Percentiles rank a stretch among this genome's conserved stretches.
Evolutionary conservation across 2,888 invertebrate genomes (phyloP).

Genomic region (Acrobasis suavella): DNA sequence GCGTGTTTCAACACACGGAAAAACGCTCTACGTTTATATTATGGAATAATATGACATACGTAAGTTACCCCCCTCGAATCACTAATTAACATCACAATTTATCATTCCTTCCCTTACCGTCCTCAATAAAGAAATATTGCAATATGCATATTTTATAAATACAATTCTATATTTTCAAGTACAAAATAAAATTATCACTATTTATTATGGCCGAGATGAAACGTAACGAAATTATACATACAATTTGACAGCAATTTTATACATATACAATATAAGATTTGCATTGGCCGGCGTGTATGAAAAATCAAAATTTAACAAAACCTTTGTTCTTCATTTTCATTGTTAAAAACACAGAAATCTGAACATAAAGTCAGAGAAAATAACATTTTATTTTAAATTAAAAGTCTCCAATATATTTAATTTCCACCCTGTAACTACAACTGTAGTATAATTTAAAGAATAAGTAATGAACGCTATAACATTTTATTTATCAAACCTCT

Average conservation of each 20-base stretch:
- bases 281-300: slow-evolving; percentile 3
- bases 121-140: slow-evolving; percentile 28
- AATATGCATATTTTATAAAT: slow-evolving; percentile 7
- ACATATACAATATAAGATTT: neutral
- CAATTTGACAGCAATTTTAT: neutral
- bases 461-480: neutral
- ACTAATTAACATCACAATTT: slow-evolving; percentile 37
- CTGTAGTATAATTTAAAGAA: neutral
- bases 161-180: slow-evolving; percentile 9
- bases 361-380: neutral
- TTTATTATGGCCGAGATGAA: slow-evolving; percentile 42
- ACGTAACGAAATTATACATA: slow-evolving; percentile 1
- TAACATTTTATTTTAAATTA: neutral
- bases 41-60: slow-evolving; percentile 24
- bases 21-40: neutral
- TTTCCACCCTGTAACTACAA: neutral
- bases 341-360: neutral
- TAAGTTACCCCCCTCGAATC: slow-evolving; percentile 27
- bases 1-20: neutral
- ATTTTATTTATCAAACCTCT: neutral
- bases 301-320: neutral
- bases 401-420: neutral
- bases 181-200: slow-evolving; percentile 30
- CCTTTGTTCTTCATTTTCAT: neutral
- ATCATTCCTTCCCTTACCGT: slow-evolving; percentile 28